phyloP scores from a whole-genome alignment of 2,888 invertebrate genomes.

The Fragum sueziense region DNA sequence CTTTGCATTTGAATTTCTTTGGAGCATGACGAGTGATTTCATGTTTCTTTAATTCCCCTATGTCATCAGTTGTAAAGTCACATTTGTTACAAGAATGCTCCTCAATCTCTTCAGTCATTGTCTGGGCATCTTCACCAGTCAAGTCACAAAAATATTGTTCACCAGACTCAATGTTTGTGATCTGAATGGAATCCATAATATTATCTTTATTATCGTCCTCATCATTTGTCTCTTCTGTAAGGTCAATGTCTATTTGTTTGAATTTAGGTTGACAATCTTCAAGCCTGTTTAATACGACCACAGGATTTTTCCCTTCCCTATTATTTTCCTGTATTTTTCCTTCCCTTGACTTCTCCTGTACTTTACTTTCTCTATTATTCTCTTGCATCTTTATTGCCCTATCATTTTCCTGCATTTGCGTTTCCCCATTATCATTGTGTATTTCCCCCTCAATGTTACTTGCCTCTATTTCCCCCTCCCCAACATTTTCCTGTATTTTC shows the following conservation, averaged over 20 bases:
- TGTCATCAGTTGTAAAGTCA: constrained; percentile 46
- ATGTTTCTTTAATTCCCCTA: constrained; percentile 49
- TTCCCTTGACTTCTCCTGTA: too few species aligned
- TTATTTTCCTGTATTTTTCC: not conserved
- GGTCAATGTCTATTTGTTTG: constrained; percentile 4
- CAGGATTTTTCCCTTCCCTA: not conserved
- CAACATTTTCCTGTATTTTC: not conserved
- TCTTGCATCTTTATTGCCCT: not conserved
- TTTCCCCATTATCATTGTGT: too few species aligned
- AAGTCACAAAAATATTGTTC: constrained; percentile 39
- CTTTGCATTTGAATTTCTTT: constrained; percentile 40
- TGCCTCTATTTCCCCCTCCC: not conserved
- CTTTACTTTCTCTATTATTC: not conserved
- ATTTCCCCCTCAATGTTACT: not conserved
- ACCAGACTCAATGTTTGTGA: constrained; percentile 47
- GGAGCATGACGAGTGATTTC: constrained; percentile 41
- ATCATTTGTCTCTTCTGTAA: constrained; percentile 26
- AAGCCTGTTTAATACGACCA: not conserved
- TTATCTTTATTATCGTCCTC: constrained; percentile 26
- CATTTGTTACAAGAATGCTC: constrained; percentile 43
- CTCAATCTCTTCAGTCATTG: not conserved
- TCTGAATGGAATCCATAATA: constrained; percentile 41
- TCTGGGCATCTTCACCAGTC: constrained; percentile 18
- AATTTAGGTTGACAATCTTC: not conserved
- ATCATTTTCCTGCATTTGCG: not conserved